phyloP scores from a whole-genome alignment of 2,797 vertebrate genomes.

The Acanthurus lineatus region DNA sequence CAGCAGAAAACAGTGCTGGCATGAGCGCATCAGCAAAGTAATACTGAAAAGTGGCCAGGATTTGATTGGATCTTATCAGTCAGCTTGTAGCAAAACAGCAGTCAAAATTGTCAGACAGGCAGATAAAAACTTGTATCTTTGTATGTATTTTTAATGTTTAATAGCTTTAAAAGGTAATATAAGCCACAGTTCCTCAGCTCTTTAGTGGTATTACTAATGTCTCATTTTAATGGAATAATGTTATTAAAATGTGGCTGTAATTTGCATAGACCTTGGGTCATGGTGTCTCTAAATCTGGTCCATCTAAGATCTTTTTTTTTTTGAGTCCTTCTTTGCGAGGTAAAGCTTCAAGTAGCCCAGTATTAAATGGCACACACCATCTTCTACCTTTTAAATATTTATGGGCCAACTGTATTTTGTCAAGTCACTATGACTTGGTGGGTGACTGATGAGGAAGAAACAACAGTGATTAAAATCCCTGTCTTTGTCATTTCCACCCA shows the following conservation, averaged over 20 bases:
- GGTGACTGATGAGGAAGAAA: slow-evolving; percentile 12
- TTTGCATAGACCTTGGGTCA: no score
- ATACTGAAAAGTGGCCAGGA: not conserved
- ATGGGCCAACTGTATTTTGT: not conserved
- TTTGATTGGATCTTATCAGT: not conserved
- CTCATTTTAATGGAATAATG: no score
- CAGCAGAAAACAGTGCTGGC: not conserved
- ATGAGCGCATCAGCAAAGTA: not conserved
- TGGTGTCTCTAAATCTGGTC: no score
- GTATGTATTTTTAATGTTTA: no score
- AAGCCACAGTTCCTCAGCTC: no score
- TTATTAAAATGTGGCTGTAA: no score
- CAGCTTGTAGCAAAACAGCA: not conserved
- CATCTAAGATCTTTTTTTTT: not conserved
- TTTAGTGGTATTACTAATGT: no score
- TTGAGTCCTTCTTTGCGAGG: not conserved
- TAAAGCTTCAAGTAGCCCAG: not conserved
- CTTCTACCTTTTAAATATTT: not conserved
- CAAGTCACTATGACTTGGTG: not conserved
- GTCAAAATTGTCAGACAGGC: no score
- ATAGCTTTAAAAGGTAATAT: no score
- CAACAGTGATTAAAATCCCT: slow-evolving; percentile 26
- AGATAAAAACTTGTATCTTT: no score
- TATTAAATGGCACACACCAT: not conserved
- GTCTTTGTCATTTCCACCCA: slow-evolving; percentile 44